Percentiles rank a stretch among this genome's conserved stretches.
These are phyloP conservation scores for Drosophila miranda DNA, from an alignment of 1,140 invertebrate species.

Conservation along the genomic window DNA sequence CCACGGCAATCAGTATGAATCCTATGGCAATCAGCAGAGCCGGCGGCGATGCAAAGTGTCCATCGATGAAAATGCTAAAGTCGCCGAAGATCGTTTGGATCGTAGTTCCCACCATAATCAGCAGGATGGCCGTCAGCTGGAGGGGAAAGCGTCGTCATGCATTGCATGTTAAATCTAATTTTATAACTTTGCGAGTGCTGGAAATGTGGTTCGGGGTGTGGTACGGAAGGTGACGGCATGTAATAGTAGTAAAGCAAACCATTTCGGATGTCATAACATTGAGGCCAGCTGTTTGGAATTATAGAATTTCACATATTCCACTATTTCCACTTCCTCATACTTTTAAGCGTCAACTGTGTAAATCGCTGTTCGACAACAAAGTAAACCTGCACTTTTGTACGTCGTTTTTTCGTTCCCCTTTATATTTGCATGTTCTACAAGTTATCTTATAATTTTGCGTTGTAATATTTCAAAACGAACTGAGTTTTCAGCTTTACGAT, in stretches of 20 bases:
- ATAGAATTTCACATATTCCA: not conserved
- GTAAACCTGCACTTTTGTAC: too few species aligned
- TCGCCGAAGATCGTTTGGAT: constrained; percentile 89
- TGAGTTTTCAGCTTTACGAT: too few species aligned
- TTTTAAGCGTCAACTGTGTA: too few species aligned
- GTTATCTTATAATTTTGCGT: too few species aligned
- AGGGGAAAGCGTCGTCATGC: not conserved
- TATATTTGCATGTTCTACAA: too few species aligned
- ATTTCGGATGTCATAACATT: not conserved
- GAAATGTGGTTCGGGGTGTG: not conserved
- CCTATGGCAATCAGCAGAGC: constrained; percentile 90
- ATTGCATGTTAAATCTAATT: constrained; percentile 2
- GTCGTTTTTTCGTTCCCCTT: too few species aligned
- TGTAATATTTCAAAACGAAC: too few species aligned
- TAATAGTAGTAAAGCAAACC: not conserved
- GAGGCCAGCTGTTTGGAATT: not conserved
- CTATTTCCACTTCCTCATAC: too few species aligned
- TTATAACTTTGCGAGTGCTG: constrained; percentile 6
- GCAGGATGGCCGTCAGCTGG: constrained; percentile 88
- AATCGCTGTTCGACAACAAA: too few species aligned
- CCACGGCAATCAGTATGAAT: constrained; percentile 89
- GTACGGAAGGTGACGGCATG: not conserved
- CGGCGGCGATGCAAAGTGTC: constrained; percentile 88
- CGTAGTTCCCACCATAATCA: constrained; percentile 90
- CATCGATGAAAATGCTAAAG: constrained; percentile 88